phyloP scores from a whole-genome alignment of 2,888 invertebrate species.

The Drosophila fungiperda region DNA sequence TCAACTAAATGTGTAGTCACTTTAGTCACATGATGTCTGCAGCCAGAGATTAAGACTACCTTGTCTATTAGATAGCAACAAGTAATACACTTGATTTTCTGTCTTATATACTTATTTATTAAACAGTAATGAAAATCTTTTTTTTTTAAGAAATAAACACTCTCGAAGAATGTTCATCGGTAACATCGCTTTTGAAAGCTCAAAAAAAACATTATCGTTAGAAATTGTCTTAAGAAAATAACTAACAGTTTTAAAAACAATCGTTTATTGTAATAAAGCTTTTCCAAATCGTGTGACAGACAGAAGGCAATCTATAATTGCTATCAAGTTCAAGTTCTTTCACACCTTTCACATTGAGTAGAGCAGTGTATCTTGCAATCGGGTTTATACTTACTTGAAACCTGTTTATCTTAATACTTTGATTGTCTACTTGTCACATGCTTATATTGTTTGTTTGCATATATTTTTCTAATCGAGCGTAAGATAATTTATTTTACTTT shows the following conservation, averaged over 20 bases:
- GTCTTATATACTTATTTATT: neutral
- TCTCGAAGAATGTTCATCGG: too few species aligned
- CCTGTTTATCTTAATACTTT: slow-evolving; percentile 4
- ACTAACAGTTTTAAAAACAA: neutral
- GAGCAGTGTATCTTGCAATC: neutral
- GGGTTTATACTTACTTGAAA: neutral
- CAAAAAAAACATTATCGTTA: too few species aligned
- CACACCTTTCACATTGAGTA: neutral
- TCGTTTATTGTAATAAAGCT: neutral
- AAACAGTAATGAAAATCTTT: neutral
- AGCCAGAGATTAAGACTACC: slow-evolving; percentile 33
- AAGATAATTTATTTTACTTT: slow-evolving; percentile 30
- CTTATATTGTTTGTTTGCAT: slow-evolving; percentile 9
- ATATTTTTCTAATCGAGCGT: slow-evolving; percentile 16
- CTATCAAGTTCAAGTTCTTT: neutral
- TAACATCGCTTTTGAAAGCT: too few species aligned
- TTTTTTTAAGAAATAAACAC: neutral
- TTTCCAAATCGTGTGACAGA: neutral
- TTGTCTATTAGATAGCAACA: neutral
- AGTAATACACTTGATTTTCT: neutral
- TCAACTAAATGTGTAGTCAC: neutral
- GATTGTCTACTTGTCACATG: slow-evolving; percentile 27
- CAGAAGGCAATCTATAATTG: neutral
- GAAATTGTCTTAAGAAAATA: too few species aligned
- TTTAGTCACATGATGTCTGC: slow-evolving; percentile 26